Evolutionary conservation across 92 coral and sea anemone species (phyloP).

Genomic region (Umimayanthus chanpuru): DNA sequence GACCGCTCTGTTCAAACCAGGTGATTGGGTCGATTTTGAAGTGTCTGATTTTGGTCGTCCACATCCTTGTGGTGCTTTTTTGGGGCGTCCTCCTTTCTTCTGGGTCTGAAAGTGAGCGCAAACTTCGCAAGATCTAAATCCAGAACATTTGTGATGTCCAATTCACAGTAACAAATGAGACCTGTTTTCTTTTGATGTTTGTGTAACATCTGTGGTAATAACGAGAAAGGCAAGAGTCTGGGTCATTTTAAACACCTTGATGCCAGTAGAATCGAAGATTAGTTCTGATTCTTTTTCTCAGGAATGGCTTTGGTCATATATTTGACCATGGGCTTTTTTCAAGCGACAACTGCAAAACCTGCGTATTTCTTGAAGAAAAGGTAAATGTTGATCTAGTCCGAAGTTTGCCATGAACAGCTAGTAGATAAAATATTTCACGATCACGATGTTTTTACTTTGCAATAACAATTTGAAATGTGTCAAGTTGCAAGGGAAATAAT

Average conservation of each 20-base stretch:
- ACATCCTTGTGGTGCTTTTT: neutral
- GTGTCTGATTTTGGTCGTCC: neutral
- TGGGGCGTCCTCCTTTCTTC: slow-evolving; percentile 24
- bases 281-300: neutral
- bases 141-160: slow-evolving; percentile 17
- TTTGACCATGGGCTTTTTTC: slow-evolving; percentile 28
- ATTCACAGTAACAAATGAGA: neutral
- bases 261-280: neutral
- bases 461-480: no score
- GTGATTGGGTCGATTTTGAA: neutral
- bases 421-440: no score
- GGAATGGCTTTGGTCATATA: neutral
- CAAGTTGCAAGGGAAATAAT: no score
- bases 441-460: no score
- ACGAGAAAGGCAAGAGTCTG: neutral
- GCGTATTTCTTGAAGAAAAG: neutral
- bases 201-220: slow-evolving; percentile 16
- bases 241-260: neutral
- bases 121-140: slow-evolving; percentile 17
- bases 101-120: slow-evolving; percentile 15
- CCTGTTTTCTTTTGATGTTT: slow-evolving; percentile 4
- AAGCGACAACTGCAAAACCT: slow-evolving; percentile 9
- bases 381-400: neutral
- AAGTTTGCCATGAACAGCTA: neutral
- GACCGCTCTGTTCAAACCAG: no score